Conservation (phyloP, 2,888 invertebrate genomes). For the Pollenia angustigena region DNA sequence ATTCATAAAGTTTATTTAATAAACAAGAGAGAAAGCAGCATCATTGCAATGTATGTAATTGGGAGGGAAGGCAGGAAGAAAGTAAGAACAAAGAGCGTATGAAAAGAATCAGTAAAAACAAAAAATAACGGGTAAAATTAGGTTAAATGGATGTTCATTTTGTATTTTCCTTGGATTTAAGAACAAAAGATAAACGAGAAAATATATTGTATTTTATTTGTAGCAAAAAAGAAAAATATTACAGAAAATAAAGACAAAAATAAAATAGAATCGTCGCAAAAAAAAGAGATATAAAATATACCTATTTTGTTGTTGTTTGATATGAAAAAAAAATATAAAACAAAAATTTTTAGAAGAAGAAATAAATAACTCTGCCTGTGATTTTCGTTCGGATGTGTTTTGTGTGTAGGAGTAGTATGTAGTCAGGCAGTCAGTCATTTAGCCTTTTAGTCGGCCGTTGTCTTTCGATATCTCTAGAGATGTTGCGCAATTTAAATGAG, state of each 20-base stretch:
- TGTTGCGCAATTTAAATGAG: constrained; percentile 69
- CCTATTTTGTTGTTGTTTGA: constrained; percentile 35
- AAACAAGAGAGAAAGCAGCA: constrained; percentile 20
- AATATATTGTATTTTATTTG: background rate
- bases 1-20: constrained; percentile 22
- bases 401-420: constrained; percentile 50
- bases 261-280: background rate
- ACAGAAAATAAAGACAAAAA: constrained; percentile 11
- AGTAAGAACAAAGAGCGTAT: constrained; percentile 33
- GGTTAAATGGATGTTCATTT: constrained; percentile 70
- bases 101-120: constrained; percentile 17
- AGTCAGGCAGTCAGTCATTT: constrained; percentile 8
- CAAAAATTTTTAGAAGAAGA: background rate
- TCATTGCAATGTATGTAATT: background rate
- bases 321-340: background rate
- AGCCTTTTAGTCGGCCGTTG: constrained; percentile 37
- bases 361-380: background rate
- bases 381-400: constrained; percentile 25
- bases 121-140: constrained; percentile 57
- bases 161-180: constrained; percentile 47
- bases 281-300: background rate
- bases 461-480: constrained; percentile 54
- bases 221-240: background rate
- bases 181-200: constrained; percentile 44
- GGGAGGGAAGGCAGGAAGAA: constrained; percentile 18